phyloP scores from a whole-genome alignment of 1,140 invertebrate species.

The Caenorhabditis tropicalis region DNA sequence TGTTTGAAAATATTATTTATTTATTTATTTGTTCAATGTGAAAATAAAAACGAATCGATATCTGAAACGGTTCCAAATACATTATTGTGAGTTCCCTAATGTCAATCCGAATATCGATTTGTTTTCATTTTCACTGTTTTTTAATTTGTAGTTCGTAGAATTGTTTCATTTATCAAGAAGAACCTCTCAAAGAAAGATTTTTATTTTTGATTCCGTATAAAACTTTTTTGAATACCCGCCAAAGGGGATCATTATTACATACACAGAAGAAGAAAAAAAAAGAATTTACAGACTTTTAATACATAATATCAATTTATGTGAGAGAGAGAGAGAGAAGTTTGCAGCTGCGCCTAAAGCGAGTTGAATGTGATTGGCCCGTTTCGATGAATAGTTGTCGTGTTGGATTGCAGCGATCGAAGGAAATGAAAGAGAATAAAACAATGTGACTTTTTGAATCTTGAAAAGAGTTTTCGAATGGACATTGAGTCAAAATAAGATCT shows the following conservation, averaged over 20 bases:
- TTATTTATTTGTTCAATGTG: constrained; percentile 34
- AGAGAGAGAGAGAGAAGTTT: background rate
- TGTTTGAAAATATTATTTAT: background rate
- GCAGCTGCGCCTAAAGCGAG: constrained; percentile 42
- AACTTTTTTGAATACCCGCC: constrained; percentile 28
- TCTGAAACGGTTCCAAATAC: too few relatives aligned
- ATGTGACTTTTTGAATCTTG: background rate
- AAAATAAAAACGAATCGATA: too few relatives aligned
- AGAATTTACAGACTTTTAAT: background rate
- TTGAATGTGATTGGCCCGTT: constrained; percentile 34
- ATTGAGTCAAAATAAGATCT: background rate
- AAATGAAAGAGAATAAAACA: background rate
- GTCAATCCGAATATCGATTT: too few relatives aligned
- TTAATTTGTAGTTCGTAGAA: constrained; percentile 14
- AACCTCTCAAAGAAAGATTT: background rate
- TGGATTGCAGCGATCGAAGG: constrained; percentile 42
- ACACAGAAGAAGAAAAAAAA: background rate
- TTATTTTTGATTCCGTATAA: constrained; percentile 2
- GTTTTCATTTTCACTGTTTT: too few relatives aligned
- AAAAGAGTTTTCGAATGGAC: background rate
- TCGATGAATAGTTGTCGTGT: constrained; percentile 28
- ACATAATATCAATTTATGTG: background rate
- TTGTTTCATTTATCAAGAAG: background rate
- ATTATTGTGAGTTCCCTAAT: too few relatives aligned
- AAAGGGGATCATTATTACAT: constrained; percentile 24